phyloP scores from a whole-genome alignment of 2,888 invertebrate species.

The Dryobota labecula region DNA sequence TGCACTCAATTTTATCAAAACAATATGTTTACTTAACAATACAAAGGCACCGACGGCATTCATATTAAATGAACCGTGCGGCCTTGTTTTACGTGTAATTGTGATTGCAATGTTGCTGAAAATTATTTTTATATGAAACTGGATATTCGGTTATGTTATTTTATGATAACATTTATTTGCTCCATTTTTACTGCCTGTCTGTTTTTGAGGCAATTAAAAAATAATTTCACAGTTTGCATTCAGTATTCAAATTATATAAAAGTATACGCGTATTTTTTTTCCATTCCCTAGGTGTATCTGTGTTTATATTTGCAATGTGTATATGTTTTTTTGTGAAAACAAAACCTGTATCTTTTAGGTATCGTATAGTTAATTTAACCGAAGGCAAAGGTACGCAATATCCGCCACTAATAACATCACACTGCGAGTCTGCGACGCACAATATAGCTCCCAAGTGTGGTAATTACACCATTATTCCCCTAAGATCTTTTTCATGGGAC shows the following conservation, averaged over 20 bases:
- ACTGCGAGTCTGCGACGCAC: slow-evolving; percentile 8
- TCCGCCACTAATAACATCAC: slow-evolving; percentile 13
- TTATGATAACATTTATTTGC: not conserved
- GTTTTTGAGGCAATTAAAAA: not conserved
- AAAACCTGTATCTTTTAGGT: slow-evolving; percentile 2
- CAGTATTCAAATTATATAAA: not conserved
- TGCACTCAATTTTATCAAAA: slow-evolving; percentile 66
- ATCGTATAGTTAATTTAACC: slow-evolving; percentile 21
- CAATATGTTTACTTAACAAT: slow-evolving; percentile 51
- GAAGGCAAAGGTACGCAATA: slow-evolving; percentile 5
- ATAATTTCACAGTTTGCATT: slow-evolving; percentile 2
- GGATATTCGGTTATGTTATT: slow-evolving; percentile 15
- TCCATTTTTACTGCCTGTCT: not conserved
- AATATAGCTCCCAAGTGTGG: slow-evolving; percentile 3
- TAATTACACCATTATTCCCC: slow-evolving; percentile 26
- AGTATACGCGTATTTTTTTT: not conserved
- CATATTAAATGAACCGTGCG: slow-evolving; percentile 57
- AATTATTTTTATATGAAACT: slow-evolving; percentile 22
- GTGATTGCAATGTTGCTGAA: slow-evolving; percentile 37
- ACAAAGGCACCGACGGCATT: slow-evolving; percentile 59
- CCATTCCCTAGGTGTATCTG: too few relatives aligned
- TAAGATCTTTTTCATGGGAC: slow-evolving; percentile 13
- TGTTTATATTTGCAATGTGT: not conserved
- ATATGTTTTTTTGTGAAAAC: not conserved
- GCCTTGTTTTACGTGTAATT: slow-evolving; percentile 59